Evolutionary conservation across 2,797 vertebrate genomes (phyloP), one percentile per base, ranked within the genome.

Genomic region (Tenualosa thibaudeaui): DNA sequence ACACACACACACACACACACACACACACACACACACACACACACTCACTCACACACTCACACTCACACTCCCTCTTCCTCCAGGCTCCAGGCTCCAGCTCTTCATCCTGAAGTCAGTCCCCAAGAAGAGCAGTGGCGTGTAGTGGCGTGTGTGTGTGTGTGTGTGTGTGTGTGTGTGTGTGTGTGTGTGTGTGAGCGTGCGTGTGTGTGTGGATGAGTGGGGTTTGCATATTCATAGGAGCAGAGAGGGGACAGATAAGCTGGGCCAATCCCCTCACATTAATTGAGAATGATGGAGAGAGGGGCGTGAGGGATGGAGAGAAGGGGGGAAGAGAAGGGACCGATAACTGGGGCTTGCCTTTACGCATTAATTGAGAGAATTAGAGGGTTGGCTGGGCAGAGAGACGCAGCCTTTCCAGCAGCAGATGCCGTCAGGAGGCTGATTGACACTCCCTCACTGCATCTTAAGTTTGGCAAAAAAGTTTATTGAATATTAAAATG

Each of bases 201-300:
- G 26, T 31, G 65, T 62, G 85, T n/a, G 81, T 85, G 82, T 81
- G 88, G 90, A 92, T 92, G 93, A 93, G 92, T 91, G 89, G 84
- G 54, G 88, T 86, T 81, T 94, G 92, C 93, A 94, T 96, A 95
- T 95, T 95, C 93, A 95, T 93, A 94, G 91, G 90, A 87, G 85
- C 84, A 86, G 82, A 82, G 81, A 86, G 89, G 85, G 82, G 82
- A 87, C 89, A 92, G 94, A 96, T 95, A 95, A 93, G 93, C 92
- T 92, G 90, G 85, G 92, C 90, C 91, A 90, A 91, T 93, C 91
- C 92, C 89, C 91, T 91, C 85, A 89, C 90, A 92, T 93, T 94
- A 95, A 94, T 93, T 93, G 93, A 94, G 95, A 94, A 94, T 94
- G 93, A 95, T 94, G 92, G 91, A 93, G 92, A 93, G 92, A 91